These are phyloP conservation scores for Lissonota sp. DNA, from an alignment of 2,888 invertebrate species.

Conservation along the genomic window DNA sequence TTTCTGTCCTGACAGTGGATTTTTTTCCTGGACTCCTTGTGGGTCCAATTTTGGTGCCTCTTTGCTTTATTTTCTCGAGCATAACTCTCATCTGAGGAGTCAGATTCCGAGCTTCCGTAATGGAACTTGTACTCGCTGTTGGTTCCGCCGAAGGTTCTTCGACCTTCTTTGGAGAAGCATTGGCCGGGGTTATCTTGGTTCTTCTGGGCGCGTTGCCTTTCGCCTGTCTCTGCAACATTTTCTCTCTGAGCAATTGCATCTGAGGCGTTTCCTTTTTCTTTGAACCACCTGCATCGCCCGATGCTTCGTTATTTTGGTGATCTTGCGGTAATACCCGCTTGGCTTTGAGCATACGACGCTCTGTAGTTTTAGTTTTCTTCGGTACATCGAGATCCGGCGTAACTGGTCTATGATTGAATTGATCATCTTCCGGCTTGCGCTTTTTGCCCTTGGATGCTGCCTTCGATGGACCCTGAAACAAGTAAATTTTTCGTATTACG, in stretches of 20 bases:
- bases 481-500: background rate
- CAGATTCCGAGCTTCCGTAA: constrained; percentile 9
- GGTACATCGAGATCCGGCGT: constrained; percentile 58
- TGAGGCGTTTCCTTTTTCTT: constrained; percentile 72
- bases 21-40: constrained; percentile 26
- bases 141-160: constrained; percentile 4
- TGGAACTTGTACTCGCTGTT: background rate
- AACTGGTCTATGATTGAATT: constrained; percentile 1
- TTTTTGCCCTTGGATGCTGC: constrained; percentile 40
- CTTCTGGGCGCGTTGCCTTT: constrained; percentile 49
- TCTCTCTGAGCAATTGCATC: constrained; percentile 71
- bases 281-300: background rate
- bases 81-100: constrained; percentile 74
- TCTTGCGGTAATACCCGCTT: constrained; percentile 47
- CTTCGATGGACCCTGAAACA: constrained; percentile 30
- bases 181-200: background rate
- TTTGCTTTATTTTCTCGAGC: constrained; percentile 65
- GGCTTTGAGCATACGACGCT: constrained; percentile 65
- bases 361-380: background rate
- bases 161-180: constrained; percentile 17
- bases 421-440: constrained; percentile 25
- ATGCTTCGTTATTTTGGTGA: background rate
- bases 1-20: background rate
- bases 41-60: constrained; percentile 3
- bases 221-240: constrained; percentile 67